Percentiles rank a stretch among this genome's conserved stretches.
Conservation (phyloP, 2,888 invertebrate genomes). For the Ligdia adustata region DNA sequence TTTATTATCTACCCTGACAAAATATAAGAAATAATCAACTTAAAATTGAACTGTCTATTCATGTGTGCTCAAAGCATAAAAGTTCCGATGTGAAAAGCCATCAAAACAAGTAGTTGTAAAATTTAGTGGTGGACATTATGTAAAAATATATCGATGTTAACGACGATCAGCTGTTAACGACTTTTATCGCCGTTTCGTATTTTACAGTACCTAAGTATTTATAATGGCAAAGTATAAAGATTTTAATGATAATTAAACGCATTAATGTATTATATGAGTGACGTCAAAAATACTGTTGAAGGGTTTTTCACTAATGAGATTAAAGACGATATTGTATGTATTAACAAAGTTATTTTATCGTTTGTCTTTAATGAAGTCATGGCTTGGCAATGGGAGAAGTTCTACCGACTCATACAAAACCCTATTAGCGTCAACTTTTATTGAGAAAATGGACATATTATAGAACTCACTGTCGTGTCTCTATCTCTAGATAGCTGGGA, state of each 20-base stretch:
- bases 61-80: slow-evolving; percentile 33
- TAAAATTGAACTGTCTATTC: too few relatives aligned
- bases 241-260: background rate
- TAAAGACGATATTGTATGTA: background rate
- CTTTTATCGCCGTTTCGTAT: background rate
- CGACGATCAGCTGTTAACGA: background rate
- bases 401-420: too few relatives aligned
- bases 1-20: slow-evolving; percentile 32
- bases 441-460: too few relatives aligned
- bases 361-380: too few relatives aligned
- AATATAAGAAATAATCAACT: slow-evolving; percentile 36
- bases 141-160: slow-evolving; percentile 3
- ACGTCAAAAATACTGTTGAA: background rate
- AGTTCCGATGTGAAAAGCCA: slow-evolving; percentile 37
- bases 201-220: too few relatives aligned
- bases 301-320: background rate
- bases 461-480: too few relatives aligned
- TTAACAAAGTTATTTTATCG: background rate
- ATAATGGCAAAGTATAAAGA: too few relatives aligned
- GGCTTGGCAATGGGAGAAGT: too few relatives aligned
- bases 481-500: too few relatives aligned
- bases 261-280: background rate
- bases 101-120: slow-evolving; percentile 38
- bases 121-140: slow-evolving; percentile 5
- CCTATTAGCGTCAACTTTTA: too few relatives aligned